Evolutionary conservation across 2,113 vertebrate genomes (phyloP).

Genomic region (Tylochromis polylepis): DNA sequence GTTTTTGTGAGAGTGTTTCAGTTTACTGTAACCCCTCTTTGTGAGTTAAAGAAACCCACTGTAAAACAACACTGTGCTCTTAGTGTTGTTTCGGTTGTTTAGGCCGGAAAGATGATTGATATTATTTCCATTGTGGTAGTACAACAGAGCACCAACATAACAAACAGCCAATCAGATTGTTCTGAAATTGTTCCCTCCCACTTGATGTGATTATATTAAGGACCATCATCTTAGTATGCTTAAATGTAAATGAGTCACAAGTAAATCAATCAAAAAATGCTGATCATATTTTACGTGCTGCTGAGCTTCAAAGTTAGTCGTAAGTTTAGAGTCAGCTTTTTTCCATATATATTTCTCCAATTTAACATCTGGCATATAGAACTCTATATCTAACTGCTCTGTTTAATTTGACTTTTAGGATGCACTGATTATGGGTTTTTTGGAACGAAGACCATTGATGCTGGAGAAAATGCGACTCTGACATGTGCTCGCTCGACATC

Average conservation of each 20-base stretch:
- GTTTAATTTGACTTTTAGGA: not conserved
- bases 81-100: not conserved
- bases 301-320: not conserved
- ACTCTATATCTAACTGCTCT: not conserved
- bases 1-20: not conserved
- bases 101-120: not conserved
- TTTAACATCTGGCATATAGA: not conserved
- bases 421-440: not conserved
- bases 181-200: not conserved
- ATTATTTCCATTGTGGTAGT: not conserved
- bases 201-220: not conserved
- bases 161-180: not conserved
- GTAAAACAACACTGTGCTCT: rapidly evolving
- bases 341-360: not conserved
- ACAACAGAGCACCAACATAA: not conserved
- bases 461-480: not conserved
- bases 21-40: not conserved
- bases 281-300: not conserved
- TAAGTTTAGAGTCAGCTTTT: rapidly evolving
- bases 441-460: not conserved
- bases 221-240: not conserved
- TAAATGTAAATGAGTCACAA: not conserved
- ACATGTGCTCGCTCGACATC: rapidly evolving
- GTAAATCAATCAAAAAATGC: not conserved
- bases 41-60: not conserved